Percentiles rank a stretch among this genome's conserved stretches.
Conservation (phyloP, 2,113 vertebrate genomes). For the Uria aalge region DNA sequence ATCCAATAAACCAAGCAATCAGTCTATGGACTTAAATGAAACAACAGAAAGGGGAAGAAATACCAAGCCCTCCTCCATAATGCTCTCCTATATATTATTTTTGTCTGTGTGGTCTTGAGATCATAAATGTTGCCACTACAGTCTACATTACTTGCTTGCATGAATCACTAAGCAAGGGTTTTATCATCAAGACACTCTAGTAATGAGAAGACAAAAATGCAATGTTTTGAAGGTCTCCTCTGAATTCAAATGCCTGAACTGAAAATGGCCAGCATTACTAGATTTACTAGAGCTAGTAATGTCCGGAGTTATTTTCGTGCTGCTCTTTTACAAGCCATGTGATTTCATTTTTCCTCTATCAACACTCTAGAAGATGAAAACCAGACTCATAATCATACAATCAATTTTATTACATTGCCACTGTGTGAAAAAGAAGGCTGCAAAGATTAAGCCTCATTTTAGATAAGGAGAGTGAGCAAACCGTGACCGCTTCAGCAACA, state of each 20-base stretch:
- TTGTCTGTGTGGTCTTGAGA: background rate
- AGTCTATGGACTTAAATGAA: background rate
- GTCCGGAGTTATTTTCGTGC: constrained; percentile 1
- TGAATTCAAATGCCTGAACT: background rate
- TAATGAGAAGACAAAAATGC: background rate
- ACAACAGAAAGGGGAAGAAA: background rate
- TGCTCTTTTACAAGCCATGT: background rate
- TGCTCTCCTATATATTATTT: background rate
- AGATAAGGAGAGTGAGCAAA: background rate
- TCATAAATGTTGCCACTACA: background rate
- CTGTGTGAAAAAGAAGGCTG: constrained; percentile 12
- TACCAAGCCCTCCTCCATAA: background rate
- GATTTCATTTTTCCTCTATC: background rate
- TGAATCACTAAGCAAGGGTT: background rate
- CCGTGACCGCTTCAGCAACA: background rate
- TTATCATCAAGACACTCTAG: background rate
- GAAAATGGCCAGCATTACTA: background rate
- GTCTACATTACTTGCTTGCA: background rate
- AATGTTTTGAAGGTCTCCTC: background rate
- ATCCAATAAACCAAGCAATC: background rate
- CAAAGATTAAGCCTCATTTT: background rate
- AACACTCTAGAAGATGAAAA: constrained; percentile 14
- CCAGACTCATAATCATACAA: background rate
- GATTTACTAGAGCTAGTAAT: background rate
- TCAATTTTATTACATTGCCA: constrained; percentile 4